These are phyloP conservation scores for Aerospiza tachiro DNA, from an alignment of 2,797 vertebrate genomes.

Conservation along the genomic window DNA sequence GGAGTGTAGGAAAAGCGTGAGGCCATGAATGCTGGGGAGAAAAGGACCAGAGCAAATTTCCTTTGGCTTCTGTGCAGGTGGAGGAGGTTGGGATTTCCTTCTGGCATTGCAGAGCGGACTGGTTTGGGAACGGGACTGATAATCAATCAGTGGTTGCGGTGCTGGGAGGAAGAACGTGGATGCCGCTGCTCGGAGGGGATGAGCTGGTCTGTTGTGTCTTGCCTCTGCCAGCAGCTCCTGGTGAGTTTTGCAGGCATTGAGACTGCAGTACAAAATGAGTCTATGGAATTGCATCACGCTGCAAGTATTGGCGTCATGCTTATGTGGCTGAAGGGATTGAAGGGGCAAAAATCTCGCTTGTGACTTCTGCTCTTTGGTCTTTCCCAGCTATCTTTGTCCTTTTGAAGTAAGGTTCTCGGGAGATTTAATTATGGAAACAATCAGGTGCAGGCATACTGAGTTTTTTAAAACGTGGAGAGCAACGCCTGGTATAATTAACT, in stretches of 20 bases:
- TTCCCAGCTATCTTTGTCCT: neutral
- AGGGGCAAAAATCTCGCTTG: neutral
- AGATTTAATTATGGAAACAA: neutral
- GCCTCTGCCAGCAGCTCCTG: neutral
- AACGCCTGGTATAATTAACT: accelerated
- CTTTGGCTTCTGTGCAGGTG: neutral
- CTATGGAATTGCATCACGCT: neutral
- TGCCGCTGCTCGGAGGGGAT: neutral
- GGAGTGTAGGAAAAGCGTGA: neutral
- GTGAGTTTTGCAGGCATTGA: neutral
- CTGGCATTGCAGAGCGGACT: neutral
- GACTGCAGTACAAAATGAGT: neutral
- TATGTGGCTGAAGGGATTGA: neutral
- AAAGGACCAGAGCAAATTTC: neutral
- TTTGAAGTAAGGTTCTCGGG: neutral
- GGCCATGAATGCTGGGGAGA: neutral
- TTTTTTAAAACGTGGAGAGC: neutral
- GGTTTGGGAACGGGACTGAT: neutral
- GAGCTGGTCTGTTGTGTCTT: neutral
- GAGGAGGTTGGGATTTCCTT: neutral
- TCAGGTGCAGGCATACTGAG: neutral
- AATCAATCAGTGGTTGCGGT: neutral
- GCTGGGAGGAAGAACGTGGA: neutral
- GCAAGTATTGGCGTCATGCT: accelerated
- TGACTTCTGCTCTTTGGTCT: neutral